phyloP scores from a whole-genome alignment of 2,113 vertebrate genomes.

The Alexandromys fortis region DNA sequence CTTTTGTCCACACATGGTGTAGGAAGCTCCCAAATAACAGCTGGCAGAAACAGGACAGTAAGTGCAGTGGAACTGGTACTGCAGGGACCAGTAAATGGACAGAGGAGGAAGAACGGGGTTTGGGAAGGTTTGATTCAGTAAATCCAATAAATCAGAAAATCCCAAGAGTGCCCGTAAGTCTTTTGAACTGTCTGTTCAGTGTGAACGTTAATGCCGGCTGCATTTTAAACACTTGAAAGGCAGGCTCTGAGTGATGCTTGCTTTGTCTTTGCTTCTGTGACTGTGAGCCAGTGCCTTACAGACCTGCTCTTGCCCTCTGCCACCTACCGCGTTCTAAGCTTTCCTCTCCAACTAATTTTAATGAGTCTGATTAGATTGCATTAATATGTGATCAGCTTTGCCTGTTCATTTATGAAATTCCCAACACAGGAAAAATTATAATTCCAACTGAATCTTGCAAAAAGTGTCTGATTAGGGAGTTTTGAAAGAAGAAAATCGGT shows the following conservation, averaged over 20 bases:
- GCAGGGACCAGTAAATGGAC: background rate
- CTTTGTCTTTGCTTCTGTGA: background rate
- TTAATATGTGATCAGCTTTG: constrained; percentile 33
- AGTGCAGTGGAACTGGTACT: background rate
- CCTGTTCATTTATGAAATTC: constrained; percentile 1
- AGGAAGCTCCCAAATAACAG: background rate
- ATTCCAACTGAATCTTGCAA: constrained; percentile 31
- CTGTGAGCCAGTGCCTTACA: background rate
- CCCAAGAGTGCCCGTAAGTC: too few species aligned
- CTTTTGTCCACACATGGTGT: background rate
- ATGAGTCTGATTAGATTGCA: constrained; percentile 48
- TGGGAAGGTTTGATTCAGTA: background rate
- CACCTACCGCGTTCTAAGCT: background rate
- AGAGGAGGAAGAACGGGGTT: constrained; percentile 8
- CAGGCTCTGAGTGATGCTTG: background rate
- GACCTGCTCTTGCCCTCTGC: background rate
- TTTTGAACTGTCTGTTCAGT: background rate
- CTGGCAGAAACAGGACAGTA: background rate
- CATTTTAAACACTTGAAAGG: background rate
- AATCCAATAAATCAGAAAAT: constrained; percentile 34
- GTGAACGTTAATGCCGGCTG: background rate
- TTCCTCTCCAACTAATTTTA: constrained; percentile 10
- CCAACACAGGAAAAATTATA: constrained; percentile 9
- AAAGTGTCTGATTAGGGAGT: background rate
- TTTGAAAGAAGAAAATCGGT: background rate